Evolutionary conservation across 1,140 invertebrate species (phyloP).

Genomic region (Hylaeus anthracinus): DNA sequence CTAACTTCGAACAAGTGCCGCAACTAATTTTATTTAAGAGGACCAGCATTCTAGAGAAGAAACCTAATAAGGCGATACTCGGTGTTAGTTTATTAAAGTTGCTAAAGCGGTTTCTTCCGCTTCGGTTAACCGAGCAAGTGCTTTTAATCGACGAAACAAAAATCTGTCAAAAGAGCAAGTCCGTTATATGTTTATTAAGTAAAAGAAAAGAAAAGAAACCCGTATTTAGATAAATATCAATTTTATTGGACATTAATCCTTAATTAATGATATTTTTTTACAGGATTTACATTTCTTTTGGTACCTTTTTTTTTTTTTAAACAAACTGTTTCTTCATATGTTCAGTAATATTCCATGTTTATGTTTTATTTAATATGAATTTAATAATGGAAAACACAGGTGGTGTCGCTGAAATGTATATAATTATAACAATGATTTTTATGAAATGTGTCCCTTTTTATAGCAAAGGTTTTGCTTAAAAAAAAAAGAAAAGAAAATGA

Average conservation of each 20-base stretch:
- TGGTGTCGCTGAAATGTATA: conserved; percentile 24
- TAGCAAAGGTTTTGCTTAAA: conserved; percentile 35
- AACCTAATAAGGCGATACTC: conserved; percentile 47
- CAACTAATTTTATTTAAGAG: conserved; percentile 65
- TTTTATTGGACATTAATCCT: conserved; percentile 29
- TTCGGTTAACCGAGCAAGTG: conserved; percentile 54
- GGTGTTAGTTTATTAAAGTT: conserved; percentile 60
- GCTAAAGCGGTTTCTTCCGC: conserved; percentile 55
- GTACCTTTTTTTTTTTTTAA: neutral
- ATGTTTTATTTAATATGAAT: neutral
- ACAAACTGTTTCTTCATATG: neutral
- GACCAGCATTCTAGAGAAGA: conserved; percentile 41
- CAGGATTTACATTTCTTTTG: conserved; percentile 14
- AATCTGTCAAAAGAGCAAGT: conserved; percentile 43
- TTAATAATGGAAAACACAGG: neutral
- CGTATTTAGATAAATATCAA: conserved; percentile 13
- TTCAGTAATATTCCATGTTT: neutral
- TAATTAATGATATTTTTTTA: conserved; percentile 22
- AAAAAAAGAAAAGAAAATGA: conserved; percentile 20
- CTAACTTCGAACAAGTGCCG: conserved; percentile 60
- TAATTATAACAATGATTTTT: conserved; percentile 57
- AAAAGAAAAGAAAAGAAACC: conserved; percentile 23
- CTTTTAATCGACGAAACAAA: conserved; percentile 52
- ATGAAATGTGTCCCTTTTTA: conserved; percentile 50
- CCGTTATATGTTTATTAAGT: conserved; percentile 27